phyloP scores from a whole-genome alignment of 2,113 vertebrate species.

The Typhlomys cinereus region DNA sequence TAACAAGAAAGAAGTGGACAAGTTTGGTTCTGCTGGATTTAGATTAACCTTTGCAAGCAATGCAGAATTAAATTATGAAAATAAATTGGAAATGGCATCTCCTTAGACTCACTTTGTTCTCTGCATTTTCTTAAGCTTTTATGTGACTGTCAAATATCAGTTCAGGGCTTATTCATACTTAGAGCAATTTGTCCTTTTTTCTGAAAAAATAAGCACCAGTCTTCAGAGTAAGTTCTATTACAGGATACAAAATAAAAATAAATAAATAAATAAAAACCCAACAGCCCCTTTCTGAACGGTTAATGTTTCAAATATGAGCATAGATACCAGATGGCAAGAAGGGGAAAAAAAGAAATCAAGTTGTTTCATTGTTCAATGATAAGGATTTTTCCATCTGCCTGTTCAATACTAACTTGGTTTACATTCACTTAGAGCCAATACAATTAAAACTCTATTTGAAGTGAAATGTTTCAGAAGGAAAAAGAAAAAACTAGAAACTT shows the following conservation, averaged over 20 bases:
- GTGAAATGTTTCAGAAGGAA: constrained; percentile 58
- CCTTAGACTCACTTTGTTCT: constrained; percentile 55
- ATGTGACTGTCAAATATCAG: constrained; percentile 71
- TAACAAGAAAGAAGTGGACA: constrained; percentile 47
- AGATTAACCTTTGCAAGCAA: constrained; percentile 78
- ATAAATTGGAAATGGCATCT: constrained; percentile 73
- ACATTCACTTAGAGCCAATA: constrained; percentile 81
- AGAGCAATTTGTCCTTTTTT: constrained; percentile 58
- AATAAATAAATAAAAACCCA: not conserved
- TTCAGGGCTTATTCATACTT: constrained; percentile 73
- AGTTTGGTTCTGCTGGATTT: constrained; percentile 56
- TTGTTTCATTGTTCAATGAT: constrained; percentile 80
- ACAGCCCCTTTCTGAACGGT: constrained; percentile 63
- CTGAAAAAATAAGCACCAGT: constrained; percentile 63
- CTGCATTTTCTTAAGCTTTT: constrained; percentile 70
- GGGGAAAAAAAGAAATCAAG: constrained; percentile 41
- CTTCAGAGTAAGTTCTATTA: constrained; percentile 68
- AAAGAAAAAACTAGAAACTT: constrained; percentile 10
- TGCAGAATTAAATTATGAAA: constrained; percentile 67
- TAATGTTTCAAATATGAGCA: constrained; percentile 76
- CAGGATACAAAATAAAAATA: not conserved
- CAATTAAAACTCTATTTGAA: constrained; percentile 79
- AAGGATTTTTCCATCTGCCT: constrained; percentile 83
- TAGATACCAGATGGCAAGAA: constrained; percentile 80
- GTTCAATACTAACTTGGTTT: constrained; percentile 86